A percentile compares a stretch with the other conserved stretches of the same genome.
These are phyloP conservation scores for Lasiommata megera DNA, from an alignment of 2,888 invertebrate species.

Conservation along the genomic window DNA sequence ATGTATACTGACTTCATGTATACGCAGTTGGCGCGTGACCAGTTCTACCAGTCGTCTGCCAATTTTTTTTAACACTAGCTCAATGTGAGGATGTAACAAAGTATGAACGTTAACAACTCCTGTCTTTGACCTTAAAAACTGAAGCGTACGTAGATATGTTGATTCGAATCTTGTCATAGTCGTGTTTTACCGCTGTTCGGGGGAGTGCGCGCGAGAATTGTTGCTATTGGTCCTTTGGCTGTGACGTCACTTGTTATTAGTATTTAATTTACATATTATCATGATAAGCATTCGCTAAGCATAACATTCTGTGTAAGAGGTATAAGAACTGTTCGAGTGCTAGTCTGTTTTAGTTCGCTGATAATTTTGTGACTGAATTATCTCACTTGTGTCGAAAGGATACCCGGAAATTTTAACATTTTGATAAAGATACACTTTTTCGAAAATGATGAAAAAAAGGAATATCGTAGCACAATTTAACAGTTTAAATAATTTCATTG, in stretches of 20 bases:
- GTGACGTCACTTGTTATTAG: constrained; percentile 71
- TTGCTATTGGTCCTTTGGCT: constrained; percentile 51
- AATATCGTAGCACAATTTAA: constrained; percentile 61
- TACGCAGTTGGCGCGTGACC: constrained; percentile 22
- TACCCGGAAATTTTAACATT: not conserved
- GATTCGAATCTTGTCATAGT: constrained; percentile 6
- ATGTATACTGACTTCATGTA: not conserved
- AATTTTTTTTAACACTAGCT: constrained; percentile 13
- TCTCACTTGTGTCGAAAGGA: not conserved
- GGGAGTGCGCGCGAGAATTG: constrained; percentile 59
- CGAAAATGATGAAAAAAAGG: constrained; percentile 61
- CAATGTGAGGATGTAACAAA: not conserved
- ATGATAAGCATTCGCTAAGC: constrained; percentile 54
- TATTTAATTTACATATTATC: constrained; percentile 54
- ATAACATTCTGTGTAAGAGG: constrained; percentile 35
- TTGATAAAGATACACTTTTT: not conserved
- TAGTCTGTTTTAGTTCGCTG: constrained; percentile 36
- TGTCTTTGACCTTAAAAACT: constrained; percentile 57
- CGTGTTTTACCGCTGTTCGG: constrained; percentile 33
- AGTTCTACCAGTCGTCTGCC: constrained; percentile 15
- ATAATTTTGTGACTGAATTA: constrained; percentile 38
- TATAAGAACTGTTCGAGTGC: constrained; percentile 52
- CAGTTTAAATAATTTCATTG: constrained; percentile 56
- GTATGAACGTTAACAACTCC: constrained; percentile 22
- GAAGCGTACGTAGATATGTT: not conserved